Base-by-base conservation (phyloP, 2,888 invertebrate species). In the Nomada ferruginata region DNA sequence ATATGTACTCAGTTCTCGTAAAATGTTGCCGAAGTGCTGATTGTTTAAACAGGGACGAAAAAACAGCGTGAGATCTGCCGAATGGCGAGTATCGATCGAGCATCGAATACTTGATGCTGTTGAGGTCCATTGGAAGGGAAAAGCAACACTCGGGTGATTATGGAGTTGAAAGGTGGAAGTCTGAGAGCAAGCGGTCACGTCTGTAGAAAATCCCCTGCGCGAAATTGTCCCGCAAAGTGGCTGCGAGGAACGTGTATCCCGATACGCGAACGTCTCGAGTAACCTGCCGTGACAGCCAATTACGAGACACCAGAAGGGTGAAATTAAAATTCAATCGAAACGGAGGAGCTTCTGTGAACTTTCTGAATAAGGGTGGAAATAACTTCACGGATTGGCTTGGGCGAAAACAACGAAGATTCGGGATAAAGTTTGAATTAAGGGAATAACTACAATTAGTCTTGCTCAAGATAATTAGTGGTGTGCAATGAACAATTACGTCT, bases 321-420 rank as follows among this genome's bases (percentile, higher is more conserved):
- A 29, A 42, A 79, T 79, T 59, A 70, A 76, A 59, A 64, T 79
- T 63, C 69, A 29, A 26, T 70, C 52, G 42, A 7, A 5, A 23
- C 29, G 11, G 23, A 29, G 20, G 55, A 23, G 20, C 44, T 18
- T 11, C 15, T 26, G 11, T 5, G n/a, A 11, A 50, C 5, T 26
- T 76, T 47, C 5, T 10, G 7, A 50, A 11, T 11, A 52, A 69
- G 5, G 36, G 47, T 20, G 9, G 4, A 44, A 1, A 44, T 13
- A 59, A 55, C 55, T 13, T 20, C 20, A 13, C 7, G 47, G 13
- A 63, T 10, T 29, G 15, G 15, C n/a, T 50, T 23, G 20, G n/a
- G 3, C 18, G 60, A 15, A n/a, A 50, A 55, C 55, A 36, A 50
- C 47, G 11, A 15, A 18, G 50, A 53, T 53, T 13, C 36, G 7